These are phyloP conservation scores for Platerodrilus igneus DNA, from an alignment of 2,888 invertebrate genomes.

Conservation along the genomic window DNA sequence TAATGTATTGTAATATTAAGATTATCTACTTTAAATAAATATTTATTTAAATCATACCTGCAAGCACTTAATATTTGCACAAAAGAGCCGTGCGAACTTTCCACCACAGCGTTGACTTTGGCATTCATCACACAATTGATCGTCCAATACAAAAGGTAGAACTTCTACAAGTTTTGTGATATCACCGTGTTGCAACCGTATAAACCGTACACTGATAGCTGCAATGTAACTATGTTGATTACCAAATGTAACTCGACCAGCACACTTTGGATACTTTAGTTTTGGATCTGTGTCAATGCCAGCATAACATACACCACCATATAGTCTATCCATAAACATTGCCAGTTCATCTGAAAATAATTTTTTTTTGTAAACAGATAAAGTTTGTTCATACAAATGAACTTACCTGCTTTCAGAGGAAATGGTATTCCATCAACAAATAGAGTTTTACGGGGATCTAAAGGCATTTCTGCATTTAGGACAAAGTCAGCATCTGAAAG, in stretches of 20 bases:
- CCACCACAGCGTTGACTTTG: slow-evolving; percentile 95
- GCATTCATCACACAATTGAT: no score
- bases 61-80: slow-evolving; percentile 97
- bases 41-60: slow-evolving; percentile 67
- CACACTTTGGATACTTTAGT: slow-evolving; percentile 99
- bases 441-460: slow-evolving; percentile 96
- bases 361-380: no score
- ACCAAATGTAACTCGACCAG: slow-evolving; percentile 96
- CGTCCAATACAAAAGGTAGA: slow-evolving; percentile 99
- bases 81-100: slow-evolving; percentile 99
- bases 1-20: no score
- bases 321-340: slow-evolving; percentile 99
- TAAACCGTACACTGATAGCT: slow-evolving; percentile 96
- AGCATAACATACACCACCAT: no score
- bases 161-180: slow-evolving; percentile 93
- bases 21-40: no score
- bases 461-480: slow-evolving; percentile 91
- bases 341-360: slow-evolving; percentile 80
- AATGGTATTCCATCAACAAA: slow-evolving; percentile 99
- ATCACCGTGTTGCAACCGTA: slow-evolving; percentile 96
- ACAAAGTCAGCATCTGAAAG: no score
- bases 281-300: no score
- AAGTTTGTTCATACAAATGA: background rate
- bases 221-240: slow-evolving; percentile 99
- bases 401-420: slow-evolving; percentile 87